Evolutionary conservation across 2,797 vertebrate genomes (phyloP).

Genomic region (Sternarchorhynchus goeldii): DNA sequence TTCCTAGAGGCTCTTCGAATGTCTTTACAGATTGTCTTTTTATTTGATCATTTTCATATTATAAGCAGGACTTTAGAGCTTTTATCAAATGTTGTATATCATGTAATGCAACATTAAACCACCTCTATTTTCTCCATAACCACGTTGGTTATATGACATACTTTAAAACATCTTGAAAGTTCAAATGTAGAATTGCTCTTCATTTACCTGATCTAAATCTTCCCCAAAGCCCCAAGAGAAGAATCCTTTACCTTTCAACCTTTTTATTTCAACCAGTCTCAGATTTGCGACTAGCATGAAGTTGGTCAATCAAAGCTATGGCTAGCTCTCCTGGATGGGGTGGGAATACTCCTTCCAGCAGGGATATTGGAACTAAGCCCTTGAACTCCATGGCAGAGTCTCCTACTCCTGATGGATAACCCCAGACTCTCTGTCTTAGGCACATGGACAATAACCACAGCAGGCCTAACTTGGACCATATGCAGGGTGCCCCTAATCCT

Average conservation of each 20-base stretch:
- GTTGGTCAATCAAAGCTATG: neutral
- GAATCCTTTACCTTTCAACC: neutral
- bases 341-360: constrained; percentile 24
- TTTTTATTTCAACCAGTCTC: constrained; percentile 5
- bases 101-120: neutral
- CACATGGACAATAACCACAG: constrained; percentile 66
- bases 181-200: neutral
- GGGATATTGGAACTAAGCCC: constrained; percentile 38
- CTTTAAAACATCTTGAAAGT: neutral
- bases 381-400: constrained; percentile 10
- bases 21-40: constrained; percentile 1
- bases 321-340: constrained; percentile 9
- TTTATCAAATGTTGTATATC: neutral
- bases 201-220: neutral
- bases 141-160: neutral
- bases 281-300: constrained; percentile 9
- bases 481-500: constrained; percentile 52
- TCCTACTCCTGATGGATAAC: constrained; percentile 65
- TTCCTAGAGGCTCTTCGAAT: neutral
- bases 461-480: constrained; percentile 73
- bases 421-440: constrained; percentile 62
- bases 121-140: constrained; percentile 1
- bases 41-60: constrained; percentile 2
- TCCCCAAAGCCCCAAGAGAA: neutral
- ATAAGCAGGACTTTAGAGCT: neutral